phyloP scores from a whole-genome alignment of 2,888 invertebrate genomes.

The Drosophila histrio region DNA sequence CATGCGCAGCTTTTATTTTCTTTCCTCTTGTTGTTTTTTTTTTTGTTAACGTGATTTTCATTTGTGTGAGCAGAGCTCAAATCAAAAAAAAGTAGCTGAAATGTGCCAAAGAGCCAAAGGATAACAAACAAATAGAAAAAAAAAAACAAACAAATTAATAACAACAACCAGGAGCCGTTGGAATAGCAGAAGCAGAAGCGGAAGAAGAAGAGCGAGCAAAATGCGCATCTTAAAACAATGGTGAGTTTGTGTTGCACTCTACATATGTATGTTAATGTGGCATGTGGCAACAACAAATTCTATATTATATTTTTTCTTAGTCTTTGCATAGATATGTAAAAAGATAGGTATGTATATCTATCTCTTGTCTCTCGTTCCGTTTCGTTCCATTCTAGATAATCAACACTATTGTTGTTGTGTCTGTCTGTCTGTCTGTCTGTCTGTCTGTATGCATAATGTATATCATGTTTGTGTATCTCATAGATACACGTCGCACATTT shows the following conservation, averaged over 20 bases:
- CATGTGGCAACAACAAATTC: slow-evolving; percentile 10
- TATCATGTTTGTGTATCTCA: slow-evolving; percentile 40
- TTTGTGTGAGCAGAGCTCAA: slow-evolving; percentile 25
- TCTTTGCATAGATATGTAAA: slow-evolving; percentile 5
- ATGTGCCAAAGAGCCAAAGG: slow-evolving; percentile 31
- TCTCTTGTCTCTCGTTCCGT: neutral
- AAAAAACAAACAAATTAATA: slow-evolving; percentile 9
- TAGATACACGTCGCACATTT: slow-evolving; percentile 58
- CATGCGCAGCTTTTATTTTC: slow-evolving; percentile 32
- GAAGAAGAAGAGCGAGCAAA: slow-evolving; percentile 21
- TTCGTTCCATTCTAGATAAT: slow-evolving; percentile 17
- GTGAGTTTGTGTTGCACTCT: slow-evolving; percentile 69
- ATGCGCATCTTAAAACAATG: slow-evolving; percentile 83
- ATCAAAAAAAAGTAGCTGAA: slow-evolving; percentile 34
- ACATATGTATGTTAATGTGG: neutral
- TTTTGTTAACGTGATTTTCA: neutral
- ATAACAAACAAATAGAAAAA: slow-evolving; percentile 8
- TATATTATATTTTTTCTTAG: neutral
- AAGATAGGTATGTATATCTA: neutral
- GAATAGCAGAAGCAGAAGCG: neutral
- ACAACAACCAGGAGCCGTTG: slow-evolving; percentile 6
- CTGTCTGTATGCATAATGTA: slow-evolving; percentile 31
- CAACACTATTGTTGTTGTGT: slow-evolving; percentile 15
- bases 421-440: neutral
- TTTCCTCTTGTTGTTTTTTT: slow-evolving; percentile 4